Evolutionary conservation across 2,888 invertebrate species (phyloP).

Genomic region (Leptinotarsa peninsularis): DNA sequence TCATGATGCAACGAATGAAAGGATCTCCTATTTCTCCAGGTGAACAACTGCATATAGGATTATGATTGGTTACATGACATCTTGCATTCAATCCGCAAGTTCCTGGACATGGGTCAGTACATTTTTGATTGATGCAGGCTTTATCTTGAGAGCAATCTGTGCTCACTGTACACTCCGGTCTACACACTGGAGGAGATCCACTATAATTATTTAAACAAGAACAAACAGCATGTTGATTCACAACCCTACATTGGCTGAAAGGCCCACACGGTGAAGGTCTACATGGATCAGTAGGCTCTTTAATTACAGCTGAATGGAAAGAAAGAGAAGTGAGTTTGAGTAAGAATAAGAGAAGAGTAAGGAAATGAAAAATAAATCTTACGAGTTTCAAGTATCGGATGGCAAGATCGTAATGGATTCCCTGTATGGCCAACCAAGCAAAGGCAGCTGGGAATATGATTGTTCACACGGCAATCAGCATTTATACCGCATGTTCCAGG

Average conservation of each 20-base stretch:
- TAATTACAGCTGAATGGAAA: slow-evolving; percentile 51
- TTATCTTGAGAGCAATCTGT: slow-evolving; percentile 84
- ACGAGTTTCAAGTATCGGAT: slow-evolving; percentile 66
- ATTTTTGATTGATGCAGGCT: slow-evolving; percentile 84
- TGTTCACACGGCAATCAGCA: slow-evolving; percentile 84
- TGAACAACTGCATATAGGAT: slow-evolving; percentile 86
- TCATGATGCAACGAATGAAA: slow-evolving; percentile 77
- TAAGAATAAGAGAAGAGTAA: slow-evolving; percentile 19
- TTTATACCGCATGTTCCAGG: slow-evolving; percentile 85
- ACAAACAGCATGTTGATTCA: slow-evolving; percentile 82
- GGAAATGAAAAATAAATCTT: slow-evolving; percentile 51
- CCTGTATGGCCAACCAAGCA: slow-evolving; percentile 82
- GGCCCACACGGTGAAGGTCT: slow-evolving; percentile 83
- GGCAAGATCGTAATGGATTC: slow-evolving; percentile 82
- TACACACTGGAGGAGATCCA: slow-evolving; percentile 81
- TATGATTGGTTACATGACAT: slow-evolving; percentile 87
- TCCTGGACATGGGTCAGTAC: slow-evolving; percentile 84
- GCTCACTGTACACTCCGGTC: slow-evolving; percentile 86
- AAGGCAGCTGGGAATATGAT: slow-evolving; percentile 84
- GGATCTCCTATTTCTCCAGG: slow-evolving; percentile 84
- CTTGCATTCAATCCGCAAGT: slow-evolving; percentile 86
- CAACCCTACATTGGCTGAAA: slow-evolving; percentile 81
- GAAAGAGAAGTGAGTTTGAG: slow-evolving; percentile 30
- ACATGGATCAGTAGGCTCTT: slow-evolving; percentile 70
- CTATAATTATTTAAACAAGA: slow-evolving; percentile 83